phyloP scores from a whole-genome alignment of 2,888 invertebrate genomes.

The Osedax fenrisi region DNA sequence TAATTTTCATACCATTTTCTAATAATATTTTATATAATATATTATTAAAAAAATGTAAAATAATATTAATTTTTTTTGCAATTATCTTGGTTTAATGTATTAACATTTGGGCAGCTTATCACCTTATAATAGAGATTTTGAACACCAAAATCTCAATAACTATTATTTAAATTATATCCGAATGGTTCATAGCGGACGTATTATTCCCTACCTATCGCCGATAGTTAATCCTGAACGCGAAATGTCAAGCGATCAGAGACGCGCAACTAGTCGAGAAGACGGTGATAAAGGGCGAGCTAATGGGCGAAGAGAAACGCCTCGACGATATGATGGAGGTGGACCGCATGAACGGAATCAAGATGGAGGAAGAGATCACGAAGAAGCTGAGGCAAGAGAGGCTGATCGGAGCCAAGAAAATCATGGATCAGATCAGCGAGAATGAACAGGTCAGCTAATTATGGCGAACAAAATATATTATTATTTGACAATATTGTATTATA shows the following conservation, averaged over 20 bases:
- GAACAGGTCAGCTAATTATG: conserved; percentile 38
- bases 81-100: too few species aligned
- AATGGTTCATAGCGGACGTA: too few species aligned
- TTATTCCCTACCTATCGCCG: too few species aligned
- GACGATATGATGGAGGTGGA: conserved; percentile 51
- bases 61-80: too few species aligned
- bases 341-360: conserved; percentile 45
- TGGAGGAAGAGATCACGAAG: conserved; percentile 49
- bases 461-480: neutral
- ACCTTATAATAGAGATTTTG: too few species aligned
- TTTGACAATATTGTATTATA: neutral
- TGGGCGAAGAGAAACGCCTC: conserved; percentile 46
- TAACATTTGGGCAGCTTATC: too few species aligned
- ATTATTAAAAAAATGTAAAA: too few species aligned
- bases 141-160: too few species aligned
- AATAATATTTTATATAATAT: too few species aligned
- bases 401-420: conserved; percentile 48
- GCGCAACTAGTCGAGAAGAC: conserved; percentile 50
- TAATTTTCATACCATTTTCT: too few species aligned
- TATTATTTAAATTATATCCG: too few species aligned
- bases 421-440: conserved; percentile 49
- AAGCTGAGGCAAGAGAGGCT: conserved; percentile 45
- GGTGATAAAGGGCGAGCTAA: conserved; percentile 46
- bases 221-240: conserved; percentile 50
- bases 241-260: conserved; percentile 51